Conservation (phyloP, 2,797 vertebrate genomes). For the Brachyrhaphis roseni region DNA sequence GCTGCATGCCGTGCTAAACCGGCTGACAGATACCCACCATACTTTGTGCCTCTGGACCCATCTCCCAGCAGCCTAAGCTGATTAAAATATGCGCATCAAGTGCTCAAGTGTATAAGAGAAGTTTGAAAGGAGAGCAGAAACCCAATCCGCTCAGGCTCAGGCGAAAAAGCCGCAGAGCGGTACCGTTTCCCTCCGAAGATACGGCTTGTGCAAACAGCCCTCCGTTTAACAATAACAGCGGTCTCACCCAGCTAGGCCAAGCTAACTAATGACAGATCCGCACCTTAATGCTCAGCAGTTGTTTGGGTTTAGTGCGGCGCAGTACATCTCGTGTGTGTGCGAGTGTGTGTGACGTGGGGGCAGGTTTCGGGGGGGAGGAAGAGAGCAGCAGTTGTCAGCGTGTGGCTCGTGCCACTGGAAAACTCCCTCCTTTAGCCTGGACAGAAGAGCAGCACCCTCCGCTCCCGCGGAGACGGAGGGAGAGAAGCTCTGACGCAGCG, state of each 20-base stretch:
- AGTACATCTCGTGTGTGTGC: slow-evolving; percentile 25
- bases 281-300: slow-evolving; percentile 81
- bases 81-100: slow-evolving; percentile 71
- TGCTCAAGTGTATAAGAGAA: slow-evolving; percentile 36
- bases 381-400: slow-evolving; percentile 73
- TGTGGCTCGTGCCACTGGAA: slow-evolving; percentile 77
- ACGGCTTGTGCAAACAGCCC: slow-evolving; percentile 78
- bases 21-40: slow-evolving; percentile 13
- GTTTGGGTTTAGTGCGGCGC: slow-evolving; percentile 68
- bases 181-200: slow-evolving; percentile 75
- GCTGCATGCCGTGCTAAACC: slow-evolving; percentile 8
- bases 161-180: slow-evolving; percentile 73
- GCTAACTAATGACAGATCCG: slow-evolving; percentile 83
- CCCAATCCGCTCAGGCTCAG: slow-evolving; percentile 61
- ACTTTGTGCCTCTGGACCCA: slow-evolving; percentile 33
- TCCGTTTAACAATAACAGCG: slow-evolving; percentile 78
- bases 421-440: slow-evolving; percentile 51
- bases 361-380: slow-evolving; percentile 17
- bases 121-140: slow-evolving; percentile 62
- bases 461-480: slow-evolving; percentile 39
- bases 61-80: slow-evolving; percentile 57
- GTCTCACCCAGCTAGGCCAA: slow-evolving; percentile 72
- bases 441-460: slow-evolving; percentile 45
- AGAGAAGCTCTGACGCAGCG: slow-evolving; percentile 75
- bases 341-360: slow-evolving; percentile 21